Base-by-base conservation (phyloP, 1,140 invertebrate genomes). In the Plodia interpunctella region DNA sequence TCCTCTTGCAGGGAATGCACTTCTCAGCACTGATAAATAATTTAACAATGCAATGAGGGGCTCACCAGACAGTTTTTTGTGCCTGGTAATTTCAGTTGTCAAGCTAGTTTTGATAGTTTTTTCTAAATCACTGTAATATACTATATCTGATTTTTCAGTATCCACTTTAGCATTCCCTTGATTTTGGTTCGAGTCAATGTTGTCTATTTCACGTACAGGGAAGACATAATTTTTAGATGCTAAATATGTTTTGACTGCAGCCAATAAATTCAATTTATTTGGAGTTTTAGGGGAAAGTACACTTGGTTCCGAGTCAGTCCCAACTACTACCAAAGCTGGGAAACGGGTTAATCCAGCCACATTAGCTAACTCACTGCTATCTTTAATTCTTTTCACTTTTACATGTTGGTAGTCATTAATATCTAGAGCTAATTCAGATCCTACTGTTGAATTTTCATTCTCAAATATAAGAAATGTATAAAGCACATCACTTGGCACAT, bases 61-160 rank as follows among this genome's bases (percentile, higher is more conserved):
- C 61, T 95, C 93, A 0, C 93, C 95, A 20, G 90, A 87, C 55
- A 98, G 94, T 28, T 74, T 72, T 81, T 93, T 93, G 49, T 92
- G 89, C 57, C 94, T 90, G 9, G 93, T 89, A 9, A 99, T 92
- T 91, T 99, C 98, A 69, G 96, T 94, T 63, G 92, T 91, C 5
- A 98, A 90, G 11, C 94, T 94, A 76, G 95, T 96, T 68, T 93
- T 91, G 10, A 98, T 72, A 0, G 96, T 94, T 76, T 94, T 95
- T 86, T 98, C 96, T 51, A 99, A 82, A 86, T 99, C 97, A 56
- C 93, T 91, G 88, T 97, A 95, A 78, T 94, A 97, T 0, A 97
- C 93, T 44, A 69, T 55, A 60, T 90, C 79, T 58, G 72, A 66
- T 59, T 76, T 66, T 17, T 62, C 10, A 30, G 85, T 62, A 58